phyloP scores from a whole-genome alignment of 2,888 invertebrate species.

The Apomyelois bistriatella region DNA sequence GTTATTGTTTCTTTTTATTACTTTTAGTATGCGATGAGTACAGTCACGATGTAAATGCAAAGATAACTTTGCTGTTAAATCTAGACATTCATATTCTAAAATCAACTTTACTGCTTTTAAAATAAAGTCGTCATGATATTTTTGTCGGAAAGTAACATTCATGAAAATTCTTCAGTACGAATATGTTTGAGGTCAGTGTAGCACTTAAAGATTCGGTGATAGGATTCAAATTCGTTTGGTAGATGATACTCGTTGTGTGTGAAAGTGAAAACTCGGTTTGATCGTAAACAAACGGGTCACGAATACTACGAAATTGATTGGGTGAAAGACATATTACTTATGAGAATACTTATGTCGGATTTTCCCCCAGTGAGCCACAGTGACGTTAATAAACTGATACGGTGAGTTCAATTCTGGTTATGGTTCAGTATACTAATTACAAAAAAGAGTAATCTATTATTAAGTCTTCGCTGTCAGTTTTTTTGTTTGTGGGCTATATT shows the following conservation, averaged over 20 bases:
- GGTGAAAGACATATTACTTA: background rate
- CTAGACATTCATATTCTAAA: background rate
- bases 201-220: background rate
- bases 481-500: no score
- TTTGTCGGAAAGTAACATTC: background rate
- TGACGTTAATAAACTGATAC: no score
- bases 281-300: conserved; percentile 4
- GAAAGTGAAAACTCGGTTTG: conserved; percentile 20
- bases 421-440: no score
- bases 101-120: background rate
- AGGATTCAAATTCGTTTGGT: background rate
- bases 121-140: background rate
- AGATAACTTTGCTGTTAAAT: background rate
- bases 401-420: no score
- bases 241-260: background rate
- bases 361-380: background rate
- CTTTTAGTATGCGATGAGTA: conserved; percentile 14
- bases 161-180: background rate
- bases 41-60: conserved; percentile 3
- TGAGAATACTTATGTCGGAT: background rate
- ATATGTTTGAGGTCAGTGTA: background rate
- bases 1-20: conserved; percentile 16
- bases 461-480: no score
- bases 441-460: no score
- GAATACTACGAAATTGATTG: conserved; percentile 9